Conservation (phyloP, 2,888 invertebrate species). For the Hipparchia semele region DNA sequence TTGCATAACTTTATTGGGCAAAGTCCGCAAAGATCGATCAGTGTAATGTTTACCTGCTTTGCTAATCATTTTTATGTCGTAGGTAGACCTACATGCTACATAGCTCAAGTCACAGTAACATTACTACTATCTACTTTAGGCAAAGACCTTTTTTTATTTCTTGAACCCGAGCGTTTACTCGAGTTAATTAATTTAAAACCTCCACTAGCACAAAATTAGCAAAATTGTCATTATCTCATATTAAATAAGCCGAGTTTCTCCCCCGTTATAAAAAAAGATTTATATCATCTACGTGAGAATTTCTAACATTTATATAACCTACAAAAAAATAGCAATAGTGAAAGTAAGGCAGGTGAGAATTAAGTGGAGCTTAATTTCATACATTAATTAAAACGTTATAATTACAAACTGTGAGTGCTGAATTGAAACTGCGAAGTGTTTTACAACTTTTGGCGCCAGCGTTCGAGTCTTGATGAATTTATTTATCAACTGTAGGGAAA, state of each 20-base stretch:
- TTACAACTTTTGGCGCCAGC: constrained; percentile 3
- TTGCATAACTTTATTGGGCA: not conserved
- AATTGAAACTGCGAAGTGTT: not conserved
- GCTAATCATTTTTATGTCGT: too few species aligned
- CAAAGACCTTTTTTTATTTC: too few species aligned
- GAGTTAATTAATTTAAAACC: too few species aligned
- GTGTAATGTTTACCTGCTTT: not conserved
- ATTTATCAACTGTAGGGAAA: not conserved
- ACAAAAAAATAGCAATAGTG: constrained; percentile 9
- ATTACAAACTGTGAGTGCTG: constrained; percentile 7
- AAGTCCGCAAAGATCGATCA: not conserved
- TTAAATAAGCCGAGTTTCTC: not conserved
- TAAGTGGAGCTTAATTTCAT: constrained; percentile 12
- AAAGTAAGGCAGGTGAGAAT: constrained; percentile 15
- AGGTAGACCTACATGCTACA: too few species aligned
- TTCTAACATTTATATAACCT: constrained; percentile 11
- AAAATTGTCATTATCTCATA: not conserved
- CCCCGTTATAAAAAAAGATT: not conserved
- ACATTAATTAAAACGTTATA: constrained; percentile 16
- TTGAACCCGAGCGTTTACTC: too few species aligned
- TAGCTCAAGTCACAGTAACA: too few species aligned
- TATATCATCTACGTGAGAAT: not conserved
- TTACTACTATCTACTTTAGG: too few species aligned
- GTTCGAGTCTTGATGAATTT: not conserved
- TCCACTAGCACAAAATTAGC: too few species aligned